Base-by-base conservation (phyloP, 2,797 vertebrate species). In the Sitta carolinensis region DNA sequence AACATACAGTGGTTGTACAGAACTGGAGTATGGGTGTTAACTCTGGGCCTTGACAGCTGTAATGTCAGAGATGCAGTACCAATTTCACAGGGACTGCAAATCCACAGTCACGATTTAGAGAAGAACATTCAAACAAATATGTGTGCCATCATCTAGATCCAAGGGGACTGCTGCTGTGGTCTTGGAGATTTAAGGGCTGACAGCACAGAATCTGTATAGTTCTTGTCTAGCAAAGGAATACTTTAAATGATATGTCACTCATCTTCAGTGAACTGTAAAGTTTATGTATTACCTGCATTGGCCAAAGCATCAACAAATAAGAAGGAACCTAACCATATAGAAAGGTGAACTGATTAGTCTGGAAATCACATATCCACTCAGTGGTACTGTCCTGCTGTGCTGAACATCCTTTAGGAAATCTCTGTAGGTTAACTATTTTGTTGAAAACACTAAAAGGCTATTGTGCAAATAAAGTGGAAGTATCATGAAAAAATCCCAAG, bases 231-330 rank as follows among this genome's bases (percentile, higher is more conserved):
- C 66, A 94, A 52, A 94, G 50, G 82, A 75, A 69, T 89, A 92
- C 51, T 95, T 94, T 69, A 95, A 95, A 89, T 81, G 75, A 91
- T 92, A 5, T 69, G 95, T 92, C 58, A 70, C 48, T 88, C 76
- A 50, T 89, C 40, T 84, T 73, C 84, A 84, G 51, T 73, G 85
- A 88, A 67, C 82, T 78, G 66, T 66, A 57, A 92, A 81, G 55
- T 52, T 54, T 79, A 2, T 70, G 29, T 42, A 57, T 88, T 93
- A 61, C 66, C 61, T 67, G 51, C 62, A 47, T 51, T 38, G 69
- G 38, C 29, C 79, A 86, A 93, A 66, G 22, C 12, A 73, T 26
- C 45, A 84, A 57, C 64, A 89, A 86, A 75, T 7, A 81, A 87
- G 54, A 68, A 62, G 27, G 30, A 83, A 58, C 69, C 2, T 66